These are phyloP conservation scores for Anhinga rufa DNA, from an alignment of 2,113 vertebrate species.

Conservation along the genomic window DNA sequence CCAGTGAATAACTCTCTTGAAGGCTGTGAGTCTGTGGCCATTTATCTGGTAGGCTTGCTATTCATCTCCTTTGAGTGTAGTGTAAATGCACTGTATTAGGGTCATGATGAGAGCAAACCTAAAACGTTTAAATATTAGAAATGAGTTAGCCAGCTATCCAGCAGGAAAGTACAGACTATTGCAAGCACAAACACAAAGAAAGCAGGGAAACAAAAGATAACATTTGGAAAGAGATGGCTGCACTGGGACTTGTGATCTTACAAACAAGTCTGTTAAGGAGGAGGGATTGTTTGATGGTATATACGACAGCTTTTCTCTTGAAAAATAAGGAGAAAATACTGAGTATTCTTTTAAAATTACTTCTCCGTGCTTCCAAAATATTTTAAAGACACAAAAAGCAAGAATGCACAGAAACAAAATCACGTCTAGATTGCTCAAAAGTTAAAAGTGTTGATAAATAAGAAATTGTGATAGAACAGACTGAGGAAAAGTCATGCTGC, in stretches of 20 bases:
- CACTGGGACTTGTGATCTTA: not conserved
- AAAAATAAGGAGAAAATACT: not conserved
- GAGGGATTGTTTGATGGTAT: not conserved
- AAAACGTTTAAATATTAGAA: constrained; percentile 51
- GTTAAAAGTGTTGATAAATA: not conserved
- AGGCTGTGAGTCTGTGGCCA: constrained; percentile 9
- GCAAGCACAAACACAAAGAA: constrained; percentile 26
- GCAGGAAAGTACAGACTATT: not conserved
- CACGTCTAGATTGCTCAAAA: not conserved
- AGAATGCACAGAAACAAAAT: not conserved
- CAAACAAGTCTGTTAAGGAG: not conserved
- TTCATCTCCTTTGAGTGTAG: constrained; percentile 61
- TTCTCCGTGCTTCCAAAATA: not conserved
- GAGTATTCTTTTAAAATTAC: not conserved
- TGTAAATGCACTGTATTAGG: constrained; percentile 59
- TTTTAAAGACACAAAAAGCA: not conserved
- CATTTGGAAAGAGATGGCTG: not conserved
- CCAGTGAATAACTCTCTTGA: constrained; percentile 42
- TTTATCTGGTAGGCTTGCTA: constrained; percentile 58
- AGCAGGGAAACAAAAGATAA: constrained; percentile 32
- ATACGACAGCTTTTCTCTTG: not conserved
- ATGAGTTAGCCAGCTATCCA: not conserved
- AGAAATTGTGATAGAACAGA: not conserved
- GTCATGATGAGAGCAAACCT: constrained; percentile 53
- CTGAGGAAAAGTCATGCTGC: not conserved